These are phyloP conservation scores for Schizopygopsis pylzovi DNA, from an alignment of 2,797 vertebrate species.

Conservation along the genomic window DNA sequence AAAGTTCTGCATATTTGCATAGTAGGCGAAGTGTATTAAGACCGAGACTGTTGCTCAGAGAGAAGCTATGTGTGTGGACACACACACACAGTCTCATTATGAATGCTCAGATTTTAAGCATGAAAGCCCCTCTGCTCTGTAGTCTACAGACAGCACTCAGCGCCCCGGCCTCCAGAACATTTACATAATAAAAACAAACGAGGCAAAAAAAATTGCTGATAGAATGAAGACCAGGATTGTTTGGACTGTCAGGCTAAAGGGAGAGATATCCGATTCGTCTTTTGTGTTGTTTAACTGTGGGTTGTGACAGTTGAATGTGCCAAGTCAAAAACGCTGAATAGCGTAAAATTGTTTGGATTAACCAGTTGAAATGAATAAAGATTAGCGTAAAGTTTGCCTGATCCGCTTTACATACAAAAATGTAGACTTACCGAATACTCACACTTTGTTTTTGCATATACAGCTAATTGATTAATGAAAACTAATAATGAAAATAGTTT, in stretches of 20 bases:
- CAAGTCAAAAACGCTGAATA: too few relatives aligned
- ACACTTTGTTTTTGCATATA: too few relatives aligned
- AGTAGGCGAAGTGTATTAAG: conserved; percentile 49
- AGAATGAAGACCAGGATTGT: conserved; percentile 18
- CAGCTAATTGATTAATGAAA: too few relatives aligned
- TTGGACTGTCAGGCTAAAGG: neutral
- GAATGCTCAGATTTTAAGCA: conserved; percentile 54
- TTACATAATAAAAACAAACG: conserved; percentile 53
- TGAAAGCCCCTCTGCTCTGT: conserved; percentile 50
- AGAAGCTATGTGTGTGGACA: conserved; percentile 40
- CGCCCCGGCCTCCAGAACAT: conserved; percentile 36
- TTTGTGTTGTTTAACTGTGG: too few relatives aligned
- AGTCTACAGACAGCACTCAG: conserved; percentile 33
- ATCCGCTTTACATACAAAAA: too few relatives aligned
- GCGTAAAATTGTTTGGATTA: too few relatives aligned
- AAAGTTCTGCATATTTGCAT: conserved; percentile 22
- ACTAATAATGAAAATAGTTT: too few relatives aligned
- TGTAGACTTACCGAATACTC: too few relatives aligned
- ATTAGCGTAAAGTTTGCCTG: too few relatives aligned
- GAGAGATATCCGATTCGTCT: neutral
- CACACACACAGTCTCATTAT: conserved; percentile 39
- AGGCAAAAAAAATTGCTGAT: neutral
- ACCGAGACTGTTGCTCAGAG: conserved; percentile 43
- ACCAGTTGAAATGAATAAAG: too few relatives aligned
- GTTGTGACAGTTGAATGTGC: too few relatives aligned